Percentiles rank a stretch among this genome's conserved stretches.
Evolutionary conservation across 2,888 invertebrate genomes (phyloP).

Genomic region (Caenorhabditis uteleia): DNA sequence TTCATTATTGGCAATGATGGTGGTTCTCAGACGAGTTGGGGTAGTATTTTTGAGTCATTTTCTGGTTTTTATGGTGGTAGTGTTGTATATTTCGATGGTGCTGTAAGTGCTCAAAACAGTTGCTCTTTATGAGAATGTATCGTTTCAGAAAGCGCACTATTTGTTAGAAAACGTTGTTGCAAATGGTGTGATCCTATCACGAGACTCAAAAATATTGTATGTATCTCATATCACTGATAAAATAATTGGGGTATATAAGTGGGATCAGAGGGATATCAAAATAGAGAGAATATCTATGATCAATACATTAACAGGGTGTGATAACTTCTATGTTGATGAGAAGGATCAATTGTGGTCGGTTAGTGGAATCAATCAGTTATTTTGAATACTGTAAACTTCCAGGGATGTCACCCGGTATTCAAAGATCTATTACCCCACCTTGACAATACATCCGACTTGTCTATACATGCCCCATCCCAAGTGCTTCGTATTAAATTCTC

Average conservation of each 20-base stretch:
- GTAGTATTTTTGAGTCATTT: conserved; percentile 34
- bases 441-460: conserved; percentile 8
- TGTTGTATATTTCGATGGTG: conserved; percentile 46
- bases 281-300: conserved; percentile 16
- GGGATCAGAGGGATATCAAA: conserved; percentile 12
- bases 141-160: conserved; percentile 25
- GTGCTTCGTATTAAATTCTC: conserved; percentile 41
- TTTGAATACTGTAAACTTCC: no score
- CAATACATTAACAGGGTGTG: conserved; percentile 32
- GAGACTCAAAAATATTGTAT: conserved; percentile 33
- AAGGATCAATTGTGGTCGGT: conserved; percentile 38
- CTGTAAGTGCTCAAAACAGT: conserved; percentile 14
- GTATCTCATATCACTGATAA: conserved; percentile 41
- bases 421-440: conserved; percentile 27
- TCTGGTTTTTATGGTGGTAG: conserved; percentile 37
- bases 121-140: no score
- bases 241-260: conserved; percentile 33
- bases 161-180: conserved; percentile 23
- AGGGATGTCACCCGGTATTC: conserved; percentile 45
- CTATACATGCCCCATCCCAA: conserved; percentile 36
- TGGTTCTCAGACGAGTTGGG: conserved; percentile 25
- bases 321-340: conserved; percentile 45
- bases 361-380: conserved; percentile 2
- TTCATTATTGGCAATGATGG: conserved; percentile 53
- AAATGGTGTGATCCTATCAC: conserved; percentile 48